Conservation (phyloP, 2,888 invertebrate genomes). For the Polydrusus pterygomalis region DNA sequence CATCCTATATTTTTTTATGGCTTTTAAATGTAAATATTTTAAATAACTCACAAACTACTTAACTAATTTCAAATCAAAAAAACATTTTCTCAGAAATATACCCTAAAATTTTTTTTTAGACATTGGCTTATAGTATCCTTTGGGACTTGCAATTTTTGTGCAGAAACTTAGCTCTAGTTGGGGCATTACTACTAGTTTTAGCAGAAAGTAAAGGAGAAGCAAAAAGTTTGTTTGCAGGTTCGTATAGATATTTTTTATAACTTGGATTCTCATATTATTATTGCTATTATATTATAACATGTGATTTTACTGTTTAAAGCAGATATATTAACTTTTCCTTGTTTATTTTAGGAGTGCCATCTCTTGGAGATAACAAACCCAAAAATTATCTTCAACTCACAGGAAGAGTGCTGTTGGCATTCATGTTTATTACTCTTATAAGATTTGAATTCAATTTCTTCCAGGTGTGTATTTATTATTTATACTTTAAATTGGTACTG, state of each 20-base stretch:
- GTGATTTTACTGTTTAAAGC: too few relatives aligned
- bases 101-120: slow-evolving; percentile 75
- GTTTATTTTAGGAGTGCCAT: slow-evolving; percentile 81
- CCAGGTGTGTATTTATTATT: slow-evolving; percentile 79
- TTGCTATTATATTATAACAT: too few relatives aligned
- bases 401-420: slow-evolving; percentile 95
- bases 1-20: too few relatives aligned
- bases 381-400: slow-evolving; percentile 97
- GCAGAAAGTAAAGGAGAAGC: slow-evolving; percentile 98
- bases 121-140: slow-evolving; percentile 95
- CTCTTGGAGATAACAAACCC: slow-evolving; percentile 95
- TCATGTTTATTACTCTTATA: slow-evolving; percentile 98
- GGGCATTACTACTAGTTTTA: slow-evolving; percentile 94
- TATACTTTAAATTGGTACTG: too few relatives aligned
- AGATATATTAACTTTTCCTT: too few relatives aligned
- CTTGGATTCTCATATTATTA: too few relatives aligned
- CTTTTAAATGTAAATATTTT: too few relatives aligned
- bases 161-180: slow-evolving; percentile 96
- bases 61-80: too few relatives aligned
- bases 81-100: too few relatives aligned
- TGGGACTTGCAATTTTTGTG: slow-evolving; percentile 99
- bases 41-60: too few relatives aligned
- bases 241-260: not conserved
- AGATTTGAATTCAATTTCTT: slow-evolving; percentile 94
- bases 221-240: slow-evolving; percentile 92